phyloP scores from a whole-genome alignment of 2,113 vertebrate genomes.

The Motacilla alba region DNA sequence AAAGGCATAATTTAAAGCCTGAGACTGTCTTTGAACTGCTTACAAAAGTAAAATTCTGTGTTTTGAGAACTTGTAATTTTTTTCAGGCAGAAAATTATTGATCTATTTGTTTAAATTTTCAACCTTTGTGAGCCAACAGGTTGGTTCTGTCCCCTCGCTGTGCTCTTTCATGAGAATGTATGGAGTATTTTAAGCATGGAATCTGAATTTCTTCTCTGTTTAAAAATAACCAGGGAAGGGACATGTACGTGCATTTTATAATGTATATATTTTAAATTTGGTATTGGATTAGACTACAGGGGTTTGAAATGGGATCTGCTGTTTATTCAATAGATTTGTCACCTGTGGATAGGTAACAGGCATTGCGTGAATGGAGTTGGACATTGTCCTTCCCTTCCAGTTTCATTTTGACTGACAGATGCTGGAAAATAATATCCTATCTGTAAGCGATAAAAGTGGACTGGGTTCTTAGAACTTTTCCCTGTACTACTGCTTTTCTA shows the following conservation, averaged over 20 bases:
- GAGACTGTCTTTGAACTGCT: not conserved
- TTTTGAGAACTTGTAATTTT: not conserved
- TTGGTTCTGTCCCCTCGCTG: not conserved
- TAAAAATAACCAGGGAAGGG: not conserved
- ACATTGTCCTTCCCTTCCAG: not conserved
- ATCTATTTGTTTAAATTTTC: not conserved
- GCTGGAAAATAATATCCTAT: not conserved
- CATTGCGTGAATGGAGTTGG: not conserved
- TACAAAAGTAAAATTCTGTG: not conserved
- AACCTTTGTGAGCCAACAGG: not conserved
- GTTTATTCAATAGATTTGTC: not conserved
- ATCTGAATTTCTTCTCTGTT: not conserved
- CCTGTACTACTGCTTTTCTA: not conserved
- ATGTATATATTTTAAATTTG: not conserved
- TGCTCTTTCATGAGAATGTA: not conserved
- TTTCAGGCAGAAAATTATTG: not conserved
- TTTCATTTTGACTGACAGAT: not conserved
- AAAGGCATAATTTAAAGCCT: not conserved
- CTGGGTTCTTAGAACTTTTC: not conserved
- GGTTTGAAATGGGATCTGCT: not conserved
- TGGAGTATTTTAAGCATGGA: not conserved
- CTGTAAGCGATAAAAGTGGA: not conserved
- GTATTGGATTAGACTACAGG: not conserved
- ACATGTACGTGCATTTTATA: accelerated
- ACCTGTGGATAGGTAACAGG: not conserved